phyloP scores from a whole-genome alignment of 2,888 invertebrate species.

The Galeopsomyia nigrocyanea region DNA sequence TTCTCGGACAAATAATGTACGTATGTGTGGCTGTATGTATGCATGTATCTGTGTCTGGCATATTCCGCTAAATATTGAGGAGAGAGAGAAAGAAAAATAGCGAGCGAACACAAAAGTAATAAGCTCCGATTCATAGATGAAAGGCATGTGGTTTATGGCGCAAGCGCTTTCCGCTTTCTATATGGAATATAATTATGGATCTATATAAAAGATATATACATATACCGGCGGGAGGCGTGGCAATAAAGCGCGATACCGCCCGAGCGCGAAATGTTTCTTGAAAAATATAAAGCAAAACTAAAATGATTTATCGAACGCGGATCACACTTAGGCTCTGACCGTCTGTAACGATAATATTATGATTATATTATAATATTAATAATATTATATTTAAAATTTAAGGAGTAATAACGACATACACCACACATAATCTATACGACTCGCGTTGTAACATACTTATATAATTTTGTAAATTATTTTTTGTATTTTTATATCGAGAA shows the following conservation, averaged over 20 bases:
- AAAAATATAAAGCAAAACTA: slow-evolving; percentile 36
- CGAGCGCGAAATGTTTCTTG: slow-evolving; percentile 47
- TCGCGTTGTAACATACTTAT: slow-evolving; percentile 63
- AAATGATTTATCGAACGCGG: slow-evolving; percentile 43
- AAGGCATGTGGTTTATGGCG: slow-evolving; percentile 24
- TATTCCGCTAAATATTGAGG: slow-evolving; percentile 18
- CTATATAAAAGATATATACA: slow-evolving; percentile 32
- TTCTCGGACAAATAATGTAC: background rate
- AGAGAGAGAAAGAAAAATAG: slow-evolving; percentile 32
- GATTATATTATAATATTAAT: slow-evolving; percentile 46
- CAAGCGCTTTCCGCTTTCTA: slow-evolving; percentile 45
- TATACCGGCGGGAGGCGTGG: slow-evolving; percentile 40
- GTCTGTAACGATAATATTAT: slow-evolving; percentile 47
- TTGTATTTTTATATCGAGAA: slow-evolving; percentile 64
- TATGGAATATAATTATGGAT: slow-evolving; percentile 38
- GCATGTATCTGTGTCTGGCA: slow-evolving; percentile 20
- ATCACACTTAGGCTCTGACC: slow-evolving; percentile 43
- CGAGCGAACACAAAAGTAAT: slow-evolving; percentile 25
- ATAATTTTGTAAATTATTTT: slow-evolving; percentile 66
- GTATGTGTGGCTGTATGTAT: slow-evolving; percentile 1
- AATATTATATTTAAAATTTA: slow-evolving; percentile 44
- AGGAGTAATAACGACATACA: slow-evolving; percentile 46
- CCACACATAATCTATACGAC: slow-evolving; percentile 50
- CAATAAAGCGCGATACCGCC: slow-evolving; percentile 33
- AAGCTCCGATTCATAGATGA: slow-evolving; percentile 23